Evolutionary conservation across 2,113 vertebrate species (phyloP), one percentile per base, ranked within the genome.

Genomic region (Xiphophorus hellerii): DNA sequence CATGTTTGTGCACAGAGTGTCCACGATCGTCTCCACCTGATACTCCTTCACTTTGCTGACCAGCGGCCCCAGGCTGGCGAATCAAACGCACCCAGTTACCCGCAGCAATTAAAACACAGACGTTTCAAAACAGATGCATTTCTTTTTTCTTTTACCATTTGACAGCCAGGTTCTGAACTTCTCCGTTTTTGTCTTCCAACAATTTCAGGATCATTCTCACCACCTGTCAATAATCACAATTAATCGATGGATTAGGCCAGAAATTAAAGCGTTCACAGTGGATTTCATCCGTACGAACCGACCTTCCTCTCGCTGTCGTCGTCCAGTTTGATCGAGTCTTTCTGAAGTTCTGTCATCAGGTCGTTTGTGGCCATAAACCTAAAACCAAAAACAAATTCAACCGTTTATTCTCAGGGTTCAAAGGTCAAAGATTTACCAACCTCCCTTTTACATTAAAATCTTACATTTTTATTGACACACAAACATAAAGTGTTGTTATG

Each of bases 301-400:
- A 93, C 92, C 89, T 99, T 99, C 76, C 97, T 94, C 91, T 99
- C 98, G 71, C 98, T 99, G 90, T 99, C 98, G 78, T 99, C 98
- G 90, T 99, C 98, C 93, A 99, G 93, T 87, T 99, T 99, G 92
- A 99, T 99, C 20, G 97, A 99, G 89, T 99, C 98, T 90, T 99
- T 99, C 80, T 99, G 98, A 20, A 99, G 93, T 92, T 99, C 98
- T 3, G 98, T 97, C 98, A 99, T 99, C 94, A 99, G 93, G 90
- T 99, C 98, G 88, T 99, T 99, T 29, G 98, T 99, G 90, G 98
- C 98, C 98, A 99, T 99, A 88, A 99, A 99, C 94, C 98, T 99
- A 90, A 10, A 78, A 37, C 63, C 1, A 66, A 12, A 42, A 35
- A 29, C 3, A 1, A 35, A 11, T 4, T n/a, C 3, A n/a, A n/a